These are phyloP conservation scores for Callyntrura sp. DNA, from an alignment of 2,888 invertebrate genomes.

Conservation along the genomic window DNA sequence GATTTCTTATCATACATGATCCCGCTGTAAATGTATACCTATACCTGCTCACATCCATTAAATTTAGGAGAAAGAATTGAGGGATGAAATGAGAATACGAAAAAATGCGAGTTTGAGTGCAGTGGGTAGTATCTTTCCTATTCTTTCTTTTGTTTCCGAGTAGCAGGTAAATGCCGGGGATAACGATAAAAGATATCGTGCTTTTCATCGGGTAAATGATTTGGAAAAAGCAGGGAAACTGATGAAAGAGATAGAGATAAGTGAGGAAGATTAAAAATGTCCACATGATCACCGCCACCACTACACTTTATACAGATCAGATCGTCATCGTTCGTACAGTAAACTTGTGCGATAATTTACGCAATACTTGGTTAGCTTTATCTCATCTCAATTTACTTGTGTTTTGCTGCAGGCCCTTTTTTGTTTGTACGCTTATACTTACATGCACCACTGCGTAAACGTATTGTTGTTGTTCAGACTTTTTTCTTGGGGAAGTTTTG, in stretches of 20 bases:
- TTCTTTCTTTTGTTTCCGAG: slow-evolving; percentile 3
- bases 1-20: not conserved
- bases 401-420: slow-evolving; percentile 1
- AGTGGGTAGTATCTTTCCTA: not conserved
- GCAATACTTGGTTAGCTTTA: slow-evolving; percentile 32
- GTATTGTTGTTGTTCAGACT: not conserved
- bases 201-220: slow-evolving; percentile 70
- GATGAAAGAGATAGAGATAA: slow-evolving; percentile 53
- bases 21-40: not conserved
- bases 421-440: slow-evolving; percentile 25
- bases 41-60: not conserved
- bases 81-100: slow-evolving; percentile 1
- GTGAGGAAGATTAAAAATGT: slow-evolving; percentile 16
- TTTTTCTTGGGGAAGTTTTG: not conserved
- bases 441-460: slow-evolving; percentile 48
- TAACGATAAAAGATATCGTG: slow-evolving; percentile 58
- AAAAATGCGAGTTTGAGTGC: not conserved
- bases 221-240: slow-evolving; percentile 71
- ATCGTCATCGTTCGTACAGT: slow-evolving; percentile 39
- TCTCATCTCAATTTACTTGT: slow-evolving; percentile 42
- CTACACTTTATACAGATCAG: not conserved
- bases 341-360: slow-evolving; percentile 32
- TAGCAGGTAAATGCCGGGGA: slow-evolving; percentile 14
- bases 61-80: slow-evolving; percentile 6
- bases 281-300: not conserved